These are phyloP conservation scores for Petaurus breviceps DNA, from an alignment of 2,113 vertebrate genomes.

Conservation along the genomic window DNA sequence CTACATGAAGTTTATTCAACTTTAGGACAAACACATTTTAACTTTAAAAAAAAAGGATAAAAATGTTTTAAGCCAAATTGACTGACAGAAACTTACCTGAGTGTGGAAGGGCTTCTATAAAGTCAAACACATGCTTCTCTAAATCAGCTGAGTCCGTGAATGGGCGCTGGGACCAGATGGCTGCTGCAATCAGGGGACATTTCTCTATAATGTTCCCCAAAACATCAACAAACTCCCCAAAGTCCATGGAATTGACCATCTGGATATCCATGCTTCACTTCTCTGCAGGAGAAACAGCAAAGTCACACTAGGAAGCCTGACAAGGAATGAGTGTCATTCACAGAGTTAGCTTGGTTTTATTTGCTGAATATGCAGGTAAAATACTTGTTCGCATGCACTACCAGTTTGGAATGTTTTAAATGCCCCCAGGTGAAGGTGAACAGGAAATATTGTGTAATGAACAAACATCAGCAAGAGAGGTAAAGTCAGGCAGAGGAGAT, in stretches of 20 bases:
- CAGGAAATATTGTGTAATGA: slow-evolving; percentile 48
- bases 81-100: slow-evolving; percentile 80
- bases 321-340: neutral
- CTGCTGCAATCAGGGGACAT: slow-evolving; percentile 86
- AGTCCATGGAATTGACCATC: slow-evolving; percentile 84
- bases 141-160: slow-evolving; percentile 81
- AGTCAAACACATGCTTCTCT: slow-evolving; percentile 82
- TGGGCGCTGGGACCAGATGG: slow-evolving; percentile 86
- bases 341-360: neutral
- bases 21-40: neutral
- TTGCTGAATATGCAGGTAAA: slow-evolving; percentile 5
- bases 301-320: rapidly evolving
- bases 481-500: neutral
- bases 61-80: neutral
- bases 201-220: slow-evolving; percentile 90
- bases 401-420: neutral
- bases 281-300: rapidly evolving
- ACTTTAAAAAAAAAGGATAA: neutral
- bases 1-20: neutral
- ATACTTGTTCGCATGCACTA: slow-evolving; percentile 11
- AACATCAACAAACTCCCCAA: slow-evolving; percentile 86
- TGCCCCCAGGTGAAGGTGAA: neutral
- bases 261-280: slow-evolving; percentile 82
- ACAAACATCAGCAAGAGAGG: slow-evolving; percentile 42
- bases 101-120: slow-evolving; percentile 86